phyloP scores from a whole-genome alignment of 2,113 vertebrate species.

The Rana temporaria region DNA sequence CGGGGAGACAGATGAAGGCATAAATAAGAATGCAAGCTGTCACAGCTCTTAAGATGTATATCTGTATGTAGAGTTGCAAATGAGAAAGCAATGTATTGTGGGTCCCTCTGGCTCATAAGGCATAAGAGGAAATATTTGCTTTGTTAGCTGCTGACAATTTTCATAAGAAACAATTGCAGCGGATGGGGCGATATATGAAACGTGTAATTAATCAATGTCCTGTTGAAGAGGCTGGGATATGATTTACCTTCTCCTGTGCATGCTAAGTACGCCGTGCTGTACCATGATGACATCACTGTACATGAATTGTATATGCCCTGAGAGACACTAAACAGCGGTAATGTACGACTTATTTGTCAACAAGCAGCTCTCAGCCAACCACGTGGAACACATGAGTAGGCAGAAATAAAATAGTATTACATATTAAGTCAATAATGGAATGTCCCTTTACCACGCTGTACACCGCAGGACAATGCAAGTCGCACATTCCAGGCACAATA shows the following conservation, averaged over 20 bases:
- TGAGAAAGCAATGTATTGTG: slow-evolving; percentile 1
- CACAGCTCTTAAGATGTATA: background rate
- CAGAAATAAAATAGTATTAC: background rate
- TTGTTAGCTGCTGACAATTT: slow-evolving; percentile 44
- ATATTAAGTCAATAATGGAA: background rate
- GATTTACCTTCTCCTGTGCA: background rate
- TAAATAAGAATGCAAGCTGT: background rate
- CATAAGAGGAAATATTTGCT: slow-evolving; percentile 29
- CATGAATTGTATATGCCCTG: background rate
- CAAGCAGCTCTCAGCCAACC: background rate
- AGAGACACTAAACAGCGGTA: background rate
- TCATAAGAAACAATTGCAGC: slow-evolving; percentile 31
- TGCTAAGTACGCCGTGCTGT: background rate
- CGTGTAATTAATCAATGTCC: slow-evolving; percentile 47
- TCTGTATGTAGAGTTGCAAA: slow-evolving; percentile 5
- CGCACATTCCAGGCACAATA: too few species aligned
- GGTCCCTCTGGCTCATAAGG: slow-evolving; percentile 36
- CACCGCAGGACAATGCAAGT: background rate
- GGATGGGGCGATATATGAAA: slow-evolving; percentile 1
- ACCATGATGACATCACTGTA: slow-evolving; percentile 28
- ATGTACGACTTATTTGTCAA: slow-evolving; percentile 6
- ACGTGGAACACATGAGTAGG: background rate
- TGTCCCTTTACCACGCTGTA: background rate
- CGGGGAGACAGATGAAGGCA: background rate
- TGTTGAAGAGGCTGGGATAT: slow-evolving; percentile 5